Conservation (phyloP, 2,113 vertebrate species). For the Oenanthe oenanthe region DNA sequence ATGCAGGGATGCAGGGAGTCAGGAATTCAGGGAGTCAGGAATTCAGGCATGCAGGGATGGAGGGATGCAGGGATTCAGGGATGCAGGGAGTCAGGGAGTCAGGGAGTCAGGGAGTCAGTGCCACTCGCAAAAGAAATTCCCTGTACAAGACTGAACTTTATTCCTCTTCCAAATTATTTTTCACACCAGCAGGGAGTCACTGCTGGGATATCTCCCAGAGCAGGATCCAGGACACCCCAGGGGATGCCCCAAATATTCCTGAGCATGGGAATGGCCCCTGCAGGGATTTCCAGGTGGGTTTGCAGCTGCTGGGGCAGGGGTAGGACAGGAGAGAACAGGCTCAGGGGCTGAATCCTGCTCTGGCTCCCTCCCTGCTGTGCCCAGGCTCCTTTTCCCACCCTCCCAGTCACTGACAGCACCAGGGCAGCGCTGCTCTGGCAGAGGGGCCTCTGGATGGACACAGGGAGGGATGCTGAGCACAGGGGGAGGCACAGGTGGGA, state of each 20-base stretch:
- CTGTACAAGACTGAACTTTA: neutral
- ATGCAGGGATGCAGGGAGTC: too few relatives aligned
- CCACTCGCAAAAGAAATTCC: neutral
- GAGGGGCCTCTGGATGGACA: neutral
- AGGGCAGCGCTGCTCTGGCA: accelerated
- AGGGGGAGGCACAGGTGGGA: neutral
- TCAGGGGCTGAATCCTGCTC: neutral
- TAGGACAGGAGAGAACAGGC: neutral
- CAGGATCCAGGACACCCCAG: neutral
- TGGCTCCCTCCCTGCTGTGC: neutral
- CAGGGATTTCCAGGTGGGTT: neutral
- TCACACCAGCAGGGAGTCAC: neutral
- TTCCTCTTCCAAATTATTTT: neutral
- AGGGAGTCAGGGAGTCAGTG: neutral
- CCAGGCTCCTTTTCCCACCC: neutral
- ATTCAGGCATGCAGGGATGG: too few relatives aligned
- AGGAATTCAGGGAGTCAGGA: too few relatives aligned
- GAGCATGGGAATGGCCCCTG: neutral
- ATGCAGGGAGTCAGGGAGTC: too few relatives aligned
- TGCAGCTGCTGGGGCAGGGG: neutral
- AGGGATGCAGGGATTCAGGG: too few relatives aligned
- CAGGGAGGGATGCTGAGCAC: neutral
- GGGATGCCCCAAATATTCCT: neutral
- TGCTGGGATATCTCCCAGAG: neutral
- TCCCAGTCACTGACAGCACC: neutral